Evolutionary conservation across 2,888 invertebrate species (phyloP).

Genomic region (Monochamus alternatus): DNA sequence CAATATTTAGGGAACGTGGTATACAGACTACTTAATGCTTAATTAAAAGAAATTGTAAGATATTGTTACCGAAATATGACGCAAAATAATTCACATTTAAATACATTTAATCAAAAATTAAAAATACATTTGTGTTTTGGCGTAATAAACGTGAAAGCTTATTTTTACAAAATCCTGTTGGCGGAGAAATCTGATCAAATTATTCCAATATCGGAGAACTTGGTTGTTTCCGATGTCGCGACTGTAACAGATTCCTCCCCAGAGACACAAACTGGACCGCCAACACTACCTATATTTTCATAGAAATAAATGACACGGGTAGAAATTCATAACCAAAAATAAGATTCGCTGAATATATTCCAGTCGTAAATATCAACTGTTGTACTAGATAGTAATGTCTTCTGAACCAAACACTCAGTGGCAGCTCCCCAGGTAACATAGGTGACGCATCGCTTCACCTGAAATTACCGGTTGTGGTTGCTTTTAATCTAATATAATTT

Average conservation of each 20-base stretch:
- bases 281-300: slow-evolving; percentile 15
- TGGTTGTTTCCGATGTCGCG: slow-evolving; percentile 34
- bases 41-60: too few relatives aligned
- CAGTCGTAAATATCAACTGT: slow-evolving; percentile 14
- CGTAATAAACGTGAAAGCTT: background rate
- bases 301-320: slow-evolving; percentile 40
- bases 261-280: slow-evolving; percentile 19
- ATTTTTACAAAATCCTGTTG: slow-evolving; percentile 10
- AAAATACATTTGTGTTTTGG: too few relatives aligned
- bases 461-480: too few relatives aligned
- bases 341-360: slow-evolving; percentile 34
- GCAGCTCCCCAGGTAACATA: too few relatives aligned
- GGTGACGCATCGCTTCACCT: too few relatives aligned
- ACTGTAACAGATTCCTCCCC: slow-evolving; percentile 36
- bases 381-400: background rate
- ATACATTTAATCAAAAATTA: too few relatives aligned
- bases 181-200: background rate
- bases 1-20: too few relatives aligned
- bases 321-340: slow-evolving; percentile 40
- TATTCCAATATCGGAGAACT: slow-evolving; percentile 26
- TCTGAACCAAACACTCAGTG: too few relatives aligned
- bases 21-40: too few relatives aligned
- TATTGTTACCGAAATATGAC: too few relatives aligned
- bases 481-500: too few relatives aligned
- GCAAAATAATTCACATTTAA: too few relatives aligned